A percentile compares a stretch with the other conserved stretches of the same genome.
Conservation (phyloP, 2,888 invertebrate species). For the Amphipyra tragopoginis region DNA sequence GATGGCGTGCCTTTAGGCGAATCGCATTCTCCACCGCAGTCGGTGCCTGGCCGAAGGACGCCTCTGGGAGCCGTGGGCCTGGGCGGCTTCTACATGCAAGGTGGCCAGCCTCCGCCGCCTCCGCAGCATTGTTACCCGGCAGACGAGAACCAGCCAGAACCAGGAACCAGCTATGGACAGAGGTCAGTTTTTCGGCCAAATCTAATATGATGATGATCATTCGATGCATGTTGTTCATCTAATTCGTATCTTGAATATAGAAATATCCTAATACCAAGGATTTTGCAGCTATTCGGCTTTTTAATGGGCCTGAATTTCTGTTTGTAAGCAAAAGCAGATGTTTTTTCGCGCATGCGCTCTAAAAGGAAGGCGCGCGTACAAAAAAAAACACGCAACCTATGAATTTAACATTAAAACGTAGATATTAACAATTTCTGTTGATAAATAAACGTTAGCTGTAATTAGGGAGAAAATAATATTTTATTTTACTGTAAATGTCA, state of each 20-base stretch:
- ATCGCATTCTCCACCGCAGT: slow-evolving; percentile 89
- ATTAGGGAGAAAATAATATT: no score
- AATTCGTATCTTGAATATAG: slow-evolving; percentile 2
- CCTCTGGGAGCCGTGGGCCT: slow-evolving; percentile 95
- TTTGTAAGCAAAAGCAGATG: slow-evolving; percentile 59
- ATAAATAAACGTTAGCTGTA: neutral
- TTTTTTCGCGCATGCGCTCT: slow-evolving; percentile 63
- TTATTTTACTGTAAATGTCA: no score
- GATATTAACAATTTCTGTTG: neutral
- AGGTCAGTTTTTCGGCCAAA: slow-evolving; percentile 71
- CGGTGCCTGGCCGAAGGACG: slow-evolving; percentile 92
- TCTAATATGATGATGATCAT: neutral
- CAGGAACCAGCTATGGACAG: slow-evolving; percentile 88
- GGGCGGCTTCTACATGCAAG: slow-evolving; percentile 96
- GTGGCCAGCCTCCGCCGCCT: slow-evolving; percentile 87
- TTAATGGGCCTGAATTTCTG: slow-evolving; percentile 49
- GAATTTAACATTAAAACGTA: slow-evolving; percentile 2
- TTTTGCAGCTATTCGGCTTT: slow-evolving; percentile 35
- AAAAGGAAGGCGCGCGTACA: slow-evolving; percentile 6
- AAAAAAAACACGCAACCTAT: slow-evolving; percentile 11
- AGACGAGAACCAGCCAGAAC: slow-evolving; percentile 95
- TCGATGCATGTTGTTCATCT: neutral
- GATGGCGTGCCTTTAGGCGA: slow-evolving; percentile 86
- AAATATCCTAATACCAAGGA: slow-evolving; percentile 15
- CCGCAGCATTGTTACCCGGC: slow-evolving; percentile 90